Percentiles rank a stretch among this genome's conserved stretches.
These are phyloP conservation scores for Aradophagus sp. DNA, from an alignment of 1,140 invertebrate species.

Conservation along the genomic window DNA sequence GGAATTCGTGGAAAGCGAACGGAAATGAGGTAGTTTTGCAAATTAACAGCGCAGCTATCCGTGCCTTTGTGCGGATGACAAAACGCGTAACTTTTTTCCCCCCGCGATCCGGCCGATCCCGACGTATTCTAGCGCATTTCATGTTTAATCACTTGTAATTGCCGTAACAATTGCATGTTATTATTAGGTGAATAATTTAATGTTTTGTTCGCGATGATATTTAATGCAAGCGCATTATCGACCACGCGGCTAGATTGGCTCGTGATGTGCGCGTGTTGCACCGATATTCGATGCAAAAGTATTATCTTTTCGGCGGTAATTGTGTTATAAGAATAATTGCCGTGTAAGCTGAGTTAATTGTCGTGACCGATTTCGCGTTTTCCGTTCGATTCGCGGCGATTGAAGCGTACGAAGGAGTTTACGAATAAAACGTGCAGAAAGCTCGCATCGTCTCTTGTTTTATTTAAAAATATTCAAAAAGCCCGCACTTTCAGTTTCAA, in stretches of 20 bases:
- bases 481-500: too few relatives aligned
- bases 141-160: slow-evolving; percentile 48
- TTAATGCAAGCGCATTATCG: slow-evolving; percentile 34
- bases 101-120: too few relatives aligned
- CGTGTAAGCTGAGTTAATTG: slow-evolving; percentile 10
- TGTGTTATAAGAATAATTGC: slow-evolving; percentile 21
- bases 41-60: too few relatives aligned
- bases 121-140: too few relatives aligned
- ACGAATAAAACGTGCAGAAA: too few relatives aligned
- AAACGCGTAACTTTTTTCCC: too few relatives aligned
- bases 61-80: too few relatives aligned
- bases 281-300: slow-evolving; percentile 37
- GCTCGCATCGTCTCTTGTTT: too few relatives aligned
- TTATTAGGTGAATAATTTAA: slow-evolving; percentile 40
- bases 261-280: slow-evolving; percentile 14
- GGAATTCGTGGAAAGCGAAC: too few relatives aligned
- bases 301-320: slow-evolving; percentile 18
- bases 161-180: slow-evolving; percentile 46
- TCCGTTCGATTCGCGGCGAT: slow-evolving; percentile 9
- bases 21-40: too few relatives aligned
- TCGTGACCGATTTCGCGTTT: slow-evolving; percentile 1
- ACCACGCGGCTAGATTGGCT: slow-evolving; percentile 17
- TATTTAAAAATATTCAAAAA: too few relatives aligned
- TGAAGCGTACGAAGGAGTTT: too few relatives aligned
- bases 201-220: slow-evolving; percentile 43